Base-by-base conservation (phyloP, 2,113 vertebrate genomes). In the Triplophysa siluroides region DNA sequence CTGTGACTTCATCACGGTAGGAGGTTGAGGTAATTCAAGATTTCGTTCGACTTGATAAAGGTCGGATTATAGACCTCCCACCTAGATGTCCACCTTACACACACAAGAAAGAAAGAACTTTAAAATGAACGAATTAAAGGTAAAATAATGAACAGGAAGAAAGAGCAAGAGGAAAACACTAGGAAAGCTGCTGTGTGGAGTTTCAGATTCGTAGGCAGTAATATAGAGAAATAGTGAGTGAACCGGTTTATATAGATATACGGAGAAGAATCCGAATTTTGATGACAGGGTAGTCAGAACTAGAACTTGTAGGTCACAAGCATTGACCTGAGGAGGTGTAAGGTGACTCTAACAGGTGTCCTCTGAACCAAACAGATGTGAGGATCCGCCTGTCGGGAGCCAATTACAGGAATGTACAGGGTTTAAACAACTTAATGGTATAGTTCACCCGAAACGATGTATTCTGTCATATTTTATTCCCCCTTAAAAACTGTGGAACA, bases 291-390 rank as follows among this genome's bases (percentile, higher is more conserved):
- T 18, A 41, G 65, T n/a, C 26, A 33, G 62, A 65, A 56, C 52
- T 58, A 61, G 67, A 19, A 72, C 72, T 66, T 82, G 14, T 7
- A 29, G 67, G 50, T 73, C 61, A 50, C n/a, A 60, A 62, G 24
- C 38, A 19, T 12, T 75, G 63, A 64, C 76, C 76, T 14, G 58
- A 74, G 54, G 63, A 78, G 75, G 78, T 21, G 54, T 3, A 13
- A 41, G 62, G 26, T 64, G 19, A 11, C 2, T 54, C 2, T 54
- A 71, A 71, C 83, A 84, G 83, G 65, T 82, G 83, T 84, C 58
- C 70, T 4, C 47, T 45, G 14, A 4, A 8, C 61, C 52, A 84
- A 84, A 79, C 80, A 82, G 83, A 82, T 84, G 83, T 68, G 61
- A 74, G 47, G 1, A 10, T 29, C 23, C 7, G 1, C 18, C 24